Base-by-base conservation (phyloP, 2,888 invertebrate genomes). In the Psylliodes chrysocephalus region DNA sequence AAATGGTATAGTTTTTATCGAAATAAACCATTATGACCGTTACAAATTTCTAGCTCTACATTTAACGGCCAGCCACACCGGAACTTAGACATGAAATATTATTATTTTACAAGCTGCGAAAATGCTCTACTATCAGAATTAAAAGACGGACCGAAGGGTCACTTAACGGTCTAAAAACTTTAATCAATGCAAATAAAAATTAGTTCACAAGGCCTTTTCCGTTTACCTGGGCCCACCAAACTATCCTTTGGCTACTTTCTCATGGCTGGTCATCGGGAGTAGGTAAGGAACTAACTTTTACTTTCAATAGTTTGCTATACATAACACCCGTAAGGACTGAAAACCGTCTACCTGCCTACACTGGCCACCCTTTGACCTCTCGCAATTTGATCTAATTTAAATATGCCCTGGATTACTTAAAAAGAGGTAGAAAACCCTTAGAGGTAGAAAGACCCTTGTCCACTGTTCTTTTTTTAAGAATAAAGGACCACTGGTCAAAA, bases 321-420 rank as follows among this genome's bases (percentile, higher is more conserved):
- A 38, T 19, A n/a, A 30, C 64, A 35, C 35, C 14, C n/a, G 10
- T 14, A 14, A 12, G 35, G 12, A 35, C 35, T 12, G 35, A 57
- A 35, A 35, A 35, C 12, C 47, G 40, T 67, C 46, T 75, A 75
- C 77, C 77, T 78, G 75, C 74, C 75, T 73, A 76, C 75, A 72
- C 73, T 63, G 73, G 69, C 71, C 75, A 76, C 77, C 77, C 78
- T 76, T 70, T 73, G 74, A 74, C 76, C 77, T 71, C 62, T 51
- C 64, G 74, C 71, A 73, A 75, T 75, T 68, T 74, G 77, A 75
- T 72, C 78, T 72, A 77, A 78, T 78, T 78, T 78, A 77, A 78
- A 78, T 77, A 72, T 67, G 67, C 64, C 71, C 65, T 38, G 64
- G 71, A 74, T 76, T 73, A 72, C 68, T 69, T 70, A 47, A 54